Base-by-base conservation (phyloP, 2,797 vertebrate genomes). In the Cirrhinus molitorella region DNA sequence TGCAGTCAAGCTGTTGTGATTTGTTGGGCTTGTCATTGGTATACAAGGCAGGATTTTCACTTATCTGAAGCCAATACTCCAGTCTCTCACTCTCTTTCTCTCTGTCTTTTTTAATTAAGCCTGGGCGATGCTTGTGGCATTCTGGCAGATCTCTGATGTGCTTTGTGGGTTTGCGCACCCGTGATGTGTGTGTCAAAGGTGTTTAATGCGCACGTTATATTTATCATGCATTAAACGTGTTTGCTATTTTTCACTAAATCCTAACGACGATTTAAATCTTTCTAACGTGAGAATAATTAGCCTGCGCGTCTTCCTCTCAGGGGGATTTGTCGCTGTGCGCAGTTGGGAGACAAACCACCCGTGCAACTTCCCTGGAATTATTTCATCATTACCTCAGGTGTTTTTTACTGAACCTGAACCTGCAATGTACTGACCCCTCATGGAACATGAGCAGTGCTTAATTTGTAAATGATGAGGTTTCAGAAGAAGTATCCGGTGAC, bases 201-300 rank as follows among this genome's bases (percentile, higher is more conserved):
- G 79, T 61, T 72, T 72, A 72, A n/a, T 12, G 21, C 5, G 28
- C 14, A 31, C 53, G 1, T 7, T 61, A 34, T 71, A 14, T 63
- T 72, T 47, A 71, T 9, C 23, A 59, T 11, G 19, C 67, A 61
- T 49, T 89, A 85, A 89, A 71, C 37, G 28, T 80, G 45, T 53
- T 13, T n/a, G 45, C 66, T 88, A 72, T 83, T 80, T 87, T 47
- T 57, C 19, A 25, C 53, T 40, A 49, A 17, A 72, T 61, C 53
- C 17, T 57, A 47, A 71, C 19, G 9, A 47, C 0, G 40, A 31
- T 71, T 55, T 47, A 71, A 72, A 14, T 71, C 51, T 37, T 57
- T 80, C 66, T 70, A 70, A 80, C 13, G 28, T 59, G 43, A 72
- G 55, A 49, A 61, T 47, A 81, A 72, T 71, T 47, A 47, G 13